Percentiles rank a stretch among this genome's conserved stretches.
Evolutionary conservation across 2,797 vertebrate genomes (phyloP).

Genomic region (Oryzias dopingdopingensis): DNA sequence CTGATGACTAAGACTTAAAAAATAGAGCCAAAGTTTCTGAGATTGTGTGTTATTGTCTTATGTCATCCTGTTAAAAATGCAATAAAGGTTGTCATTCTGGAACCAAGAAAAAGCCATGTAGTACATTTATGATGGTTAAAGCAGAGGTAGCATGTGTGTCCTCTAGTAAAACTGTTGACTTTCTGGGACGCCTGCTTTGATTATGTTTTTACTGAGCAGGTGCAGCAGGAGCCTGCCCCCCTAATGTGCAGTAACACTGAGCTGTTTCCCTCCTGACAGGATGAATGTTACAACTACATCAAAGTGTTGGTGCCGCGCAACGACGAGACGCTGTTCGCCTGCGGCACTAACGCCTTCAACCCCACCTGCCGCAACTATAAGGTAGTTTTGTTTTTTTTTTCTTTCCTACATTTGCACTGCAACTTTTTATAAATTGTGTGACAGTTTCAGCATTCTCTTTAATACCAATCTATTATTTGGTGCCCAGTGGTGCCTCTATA

Average conservation of each 20-base stretch:
- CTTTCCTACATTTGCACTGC: conserved; percentile 16
- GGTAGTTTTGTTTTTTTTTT: conserved; percentile 64
- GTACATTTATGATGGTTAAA: too few relatives aligned
- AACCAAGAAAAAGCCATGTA: too few relatives aligned
- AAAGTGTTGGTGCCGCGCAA: conserved; percentile 89
- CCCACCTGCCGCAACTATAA: conserved; percentile 92
- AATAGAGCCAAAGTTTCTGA: too few relatives aligned
- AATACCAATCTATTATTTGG: too few relatives aligned
- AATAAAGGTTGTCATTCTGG: too few relatives aligned
- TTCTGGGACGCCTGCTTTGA: conserved; percentile 15
- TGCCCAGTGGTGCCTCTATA: too few relatives aligned
- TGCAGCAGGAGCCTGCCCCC: not conserved
- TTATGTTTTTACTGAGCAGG: conserved; percentile 10
- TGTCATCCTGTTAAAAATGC: too few relatives aligned
- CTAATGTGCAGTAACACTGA: conserved; percentile 18
- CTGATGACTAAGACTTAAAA: too few relatives aligned
- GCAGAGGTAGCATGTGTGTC: too few relatives aligned
- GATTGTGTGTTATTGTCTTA: too few relatives aligned
- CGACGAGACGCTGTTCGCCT: conserved; percentile 86
- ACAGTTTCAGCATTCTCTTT: too few relatives aligned
- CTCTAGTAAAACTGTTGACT: not conserved
- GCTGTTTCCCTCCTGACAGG: conserved; percentile 72
- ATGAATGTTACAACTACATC: conserved; percentile 96
- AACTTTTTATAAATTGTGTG: not conserved
- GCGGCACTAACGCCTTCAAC: conserved; percentile 94